These are phyloP conservation scores for Drosophila nigrodunni DNA, from an alignment of 1,140 invertebrate genomes.

Conservation along the genomic window DNA sequence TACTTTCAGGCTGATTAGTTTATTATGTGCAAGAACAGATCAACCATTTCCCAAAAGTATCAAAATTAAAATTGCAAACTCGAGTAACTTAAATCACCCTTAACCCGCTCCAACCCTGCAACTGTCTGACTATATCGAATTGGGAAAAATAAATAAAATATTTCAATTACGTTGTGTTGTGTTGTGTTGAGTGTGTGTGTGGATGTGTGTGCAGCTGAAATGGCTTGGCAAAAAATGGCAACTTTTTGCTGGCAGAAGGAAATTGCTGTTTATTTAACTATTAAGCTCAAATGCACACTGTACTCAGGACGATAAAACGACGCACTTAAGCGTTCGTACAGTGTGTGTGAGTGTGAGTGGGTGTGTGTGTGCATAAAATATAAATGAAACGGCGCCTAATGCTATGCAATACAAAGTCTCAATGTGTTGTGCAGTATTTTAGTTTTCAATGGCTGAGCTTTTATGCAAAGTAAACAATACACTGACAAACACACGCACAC, in stretches of 20 bases:
- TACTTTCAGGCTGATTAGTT: constrained; percentile 23
- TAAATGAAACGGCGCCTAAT: constrained; percentile 79
- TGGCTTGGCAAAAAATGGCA: constrained; percentile 41
- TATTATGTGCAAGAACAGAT: constrained; percentile 1
- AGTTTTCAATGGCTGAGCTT: constrained; percentile 81
- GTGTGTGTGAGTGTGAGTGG: constrained; percentile 24
- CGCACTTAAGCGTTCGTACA: constrained; percentile 1
- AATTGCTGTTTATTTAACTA: constrained; percentile 80
- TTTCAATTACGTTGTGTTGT: constrained; percentile 44
- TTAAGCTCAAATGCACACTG: constrained; percentile 74
- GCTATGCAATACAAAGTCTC: constrained; percentile 76
- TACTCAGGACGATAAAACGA: constrained; percentile 47
- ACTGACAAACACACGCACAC: not conserved
- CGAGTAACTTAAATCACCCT: not conserved
- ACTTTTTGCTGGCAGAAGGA: constrained; percentile 60
- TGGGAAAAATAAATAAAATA: constrained; percentile 34
- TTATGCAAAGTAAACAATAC: constrained; percentile 77
- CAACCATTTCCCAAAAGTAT: constrained; percentile 19
- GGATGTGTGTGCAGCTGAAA: constrained; percentile 25
- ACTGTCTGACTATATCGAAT: constrained; percentile 3
- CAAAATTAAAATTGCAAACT: constrained; percentile 14
- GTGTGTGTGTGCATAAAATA: constrained; percentile 76
- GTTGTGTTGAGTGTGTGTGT: constrained; percentile 14
- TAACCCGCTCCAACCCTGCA: not conserved
- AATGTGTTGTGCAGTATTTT: constrained; percentile 80